Base-by-base conservation (phyloP, 1,140 invertebrate genomes). In the Drosophila persimilis region DNA sequence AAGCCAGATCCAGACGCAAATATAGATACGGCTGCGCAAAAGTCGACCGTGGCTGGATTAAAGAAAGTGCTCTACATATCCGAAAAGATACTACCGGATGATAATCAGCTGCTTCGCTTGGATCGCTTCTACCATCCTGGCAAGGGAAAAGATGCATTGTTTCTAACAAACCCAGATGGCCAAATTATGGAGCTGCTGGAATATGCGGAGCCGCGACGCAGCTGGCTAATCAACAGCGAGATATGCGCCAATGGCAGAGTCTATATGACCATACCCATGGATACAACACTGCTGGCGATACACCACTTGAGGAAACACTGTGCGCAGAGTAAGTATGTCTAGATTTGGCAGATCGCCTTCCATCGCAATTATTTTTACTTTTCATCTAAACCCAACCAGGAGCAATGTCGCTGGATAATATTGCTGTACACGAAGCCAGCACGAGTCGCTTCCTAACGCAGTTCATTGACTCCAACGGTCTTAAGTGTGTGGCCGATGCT, bases 191-290 rank as follows among this genome's bases (percentile, higher is more conserved):
- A 95, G 86, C 92, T 95, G 50, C 79, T 95, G 47, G 94, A 94
- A 43, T 95, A 95, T 70, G 92, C 92, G 35, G 94, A 95, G 80
- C 93, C 93, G 22, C 93, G 94, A 65, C 93, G 95, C 59, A 95
- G 95, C 15, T 96, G 95, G 95, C 93, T 96, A 61, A 93, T 95
- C 29, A 93, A 95, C 78, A 93, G 95, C 57, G 93, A 93, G 78
- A 94, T 96, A 0, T 95, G 95, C 90, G 95, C 95, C 47, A 95
- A 96, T 92, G 95, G 95, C 24, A 95, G 94, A 84, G 92, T 95
- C 77, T 93, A 95, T 61, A 91, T 96, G 43, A 94, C 94, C 11
- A 95, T 95, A 41, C 95, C 95, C 2, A 92, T 96, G 44, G 95
- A 96, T 92, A 94, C 95, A 31, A 92, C 96, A 57, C 95, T 96